A percentile compares a stretch with the other conserved stretches of the same genome.
Conservation (phyloP, 2,797 vertebrate genomes). For the Poecile montanus region DNA sequence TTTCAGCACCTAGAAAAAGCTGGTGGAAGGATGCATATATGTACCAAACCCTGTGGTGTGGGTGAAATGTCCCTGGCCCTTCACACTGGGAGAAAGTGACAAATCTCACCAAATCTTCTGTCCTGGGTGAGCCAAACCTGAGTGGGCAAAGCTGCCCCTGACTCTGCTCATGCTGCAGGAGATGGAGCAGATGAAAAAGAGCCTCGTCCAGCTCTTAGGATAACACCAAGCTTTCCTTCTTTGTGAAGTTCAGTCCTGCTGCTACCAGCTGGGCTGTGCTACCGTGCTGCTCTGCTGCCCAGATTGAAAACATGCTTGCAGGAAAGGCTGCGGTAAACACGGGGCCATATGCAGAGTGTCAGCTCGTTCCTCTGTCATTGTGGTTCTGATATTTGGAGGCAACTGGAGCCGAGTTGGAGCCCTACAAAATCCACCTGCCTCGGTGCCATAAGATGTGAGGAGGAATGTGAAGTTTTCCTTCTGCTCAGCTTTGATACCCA, state of each 20-base stretch:
- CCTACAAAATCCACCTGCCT: conserved; percentile 59
- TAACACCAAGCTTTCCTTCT: neutral
- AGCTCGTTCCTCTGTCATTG: neutral
- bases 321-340: neutral
- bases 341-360: conserved; percentile 34
- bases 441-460: neutral
- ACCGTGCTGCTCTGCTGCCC: neutral
- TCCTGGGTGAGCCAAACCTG: neutral
- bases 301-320: neutral
- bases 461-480: conserved; percentile 23
- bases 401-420: conserved; percentile 7
- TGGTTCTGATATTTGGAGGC: conserved; percentile 18
- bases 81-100: neutral
- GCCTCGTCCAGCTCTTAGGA: neutral
- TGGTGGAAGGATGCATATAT: neutral
- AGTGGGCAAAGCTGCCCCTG: neutral
- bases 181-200: neutral
- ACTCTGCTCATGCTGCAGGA: neutral
- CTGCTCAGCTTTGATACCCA: neutral
- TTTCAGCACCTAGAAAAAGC: neutral
- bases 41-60: neutral
- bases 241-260: neutral
- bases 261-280: neutral
- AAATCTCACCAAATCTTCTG: neutral
- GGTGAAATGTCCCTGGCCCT: neutral